A percentile compares a stretch with the other conserved stretches of the same genome.
Evolutionary conservation across 2,888 invertebrate genomes (phyloP).

Genomic region (Empis stercorea): DNA sequence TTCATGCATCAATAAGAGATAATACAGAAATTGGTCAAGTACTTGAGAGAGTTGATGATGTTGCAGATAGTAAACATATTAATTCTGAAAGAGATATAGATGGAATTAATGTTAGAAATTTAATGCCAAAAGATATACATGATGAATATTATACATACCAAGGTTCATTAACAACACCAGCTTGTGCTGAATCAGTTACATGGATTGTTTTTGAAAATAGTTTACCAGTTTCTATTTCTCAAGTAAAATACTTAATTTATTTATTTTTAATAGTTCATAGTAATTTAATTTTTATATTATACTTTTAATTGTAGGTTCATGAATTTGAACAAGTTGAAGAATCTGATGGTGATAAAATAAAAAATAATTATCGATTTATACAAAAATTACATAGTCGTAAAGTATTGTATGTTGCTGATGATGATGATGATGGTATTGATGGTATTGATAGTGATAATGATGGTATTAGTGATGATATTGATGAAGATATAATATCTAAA

Average conservation of each 20-base stretch:
- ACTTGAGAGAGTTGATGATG: constrained; percentile 12
- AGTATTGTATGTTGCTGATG: constrained; percentile 19
- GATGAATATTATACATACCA: constrained; percentile 49
- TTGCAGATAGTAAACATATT: constrained; percentile 9
- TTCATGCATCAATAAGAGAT: constrained; percentile 36
- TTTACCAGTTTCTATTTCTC: constrained; percentile 39
- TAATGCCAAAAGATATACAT: constrained; percentile 43
- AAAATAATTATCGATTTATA: constrained; percentile 36
- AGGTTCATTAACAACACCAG: constrained; percentile 64
- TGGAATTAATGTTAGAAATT: constrained; percentile 23
- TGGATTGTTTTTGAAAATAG: constrained; percentile 54
- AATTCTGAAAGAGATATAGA: constrained; percentile 3
- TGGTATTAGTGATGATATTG: constrained; percentile 16
- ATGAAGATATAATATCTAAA: constrained; percentile 1
- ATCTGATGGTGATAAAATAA: constrained; percentile 28
- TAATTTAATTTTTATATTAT: too few species aligned
- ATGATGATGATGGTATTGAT: neutral
- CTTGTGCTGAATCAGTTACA: constrained; percentile 56
- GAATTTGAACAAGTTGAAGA: constrained; percentile 33
- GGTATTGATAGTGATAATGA: neutral
- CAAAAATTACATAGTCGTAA: constrained; percentile 27
- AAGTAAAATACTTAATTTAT: constrained; percentile 28
- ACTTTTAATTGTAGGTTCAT: constrained; percentile 32
- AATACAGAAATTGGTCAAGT: constrained; percentile 27
- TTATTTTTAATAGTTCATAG: too few species aligned